Evolutionary conservation across 2,888 invertebrate genomes (phyloP), one percentile per base, ranked within the genome.

Genomic region (Falcaria lacertinaria): DNA sequence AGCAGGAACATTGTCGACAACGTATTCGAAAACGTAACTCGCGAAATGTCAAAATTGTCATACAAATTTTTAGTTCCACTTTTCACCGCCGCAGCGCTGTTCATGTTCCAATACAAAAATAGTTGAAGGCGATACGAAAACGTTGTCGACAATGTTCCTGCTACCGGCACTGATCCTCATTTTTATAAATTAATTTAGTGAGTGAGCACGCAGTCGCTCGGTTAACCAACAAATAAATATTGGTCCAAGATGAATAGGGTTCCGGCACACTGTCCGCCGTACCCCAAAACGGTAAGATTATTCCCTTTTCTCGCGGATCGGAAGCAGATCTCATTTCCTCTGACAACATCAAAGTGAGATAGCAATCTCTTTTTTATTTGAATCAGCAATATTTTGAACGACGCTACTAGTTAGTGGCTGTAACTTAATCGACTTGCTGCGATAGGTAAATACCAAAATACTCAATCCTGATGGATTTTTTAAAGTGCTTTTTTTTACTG

Each of bases 291-390:
- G 77, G 70, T 72, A 74, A 77, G 84, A 84, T 88, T 85, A 85
- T 83, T 86, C 79, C 74, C 77, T 82, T 83, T 86, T 77, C 80
- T 77, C 78, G 77, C 74, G 74, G 79, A 84, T 88, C 81, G 84
- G 86, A 85, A 84, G 79, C 83, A 80, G 85, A 88, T 86, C 87
- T 84, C 81, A 88, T 88, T 88, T 88, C 88, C 89, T 82, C 71
- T 74, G 84, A 85, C 86, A 84, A 87, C 88, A 88, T 88, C 88
- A 87, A 88, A 88, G 88, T 86, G 80, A 79, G 83, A 84, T 84
- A 81, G 82, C 83, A 78, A 85, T 86, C 84, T 82, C 76, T 78
- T 86, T 87, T 84, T 85, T 87, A 86, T 86, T 78, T 55, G 86
- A 80, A 80, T 88, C 87, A 79, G 86, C 86, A 76, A 86, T 87